Evolutionary conservation across 1,140 invertebrate species (phyloP), one percentile per base, ranked within the genome.

Genomic region (Pissodes strobi): DNA sequence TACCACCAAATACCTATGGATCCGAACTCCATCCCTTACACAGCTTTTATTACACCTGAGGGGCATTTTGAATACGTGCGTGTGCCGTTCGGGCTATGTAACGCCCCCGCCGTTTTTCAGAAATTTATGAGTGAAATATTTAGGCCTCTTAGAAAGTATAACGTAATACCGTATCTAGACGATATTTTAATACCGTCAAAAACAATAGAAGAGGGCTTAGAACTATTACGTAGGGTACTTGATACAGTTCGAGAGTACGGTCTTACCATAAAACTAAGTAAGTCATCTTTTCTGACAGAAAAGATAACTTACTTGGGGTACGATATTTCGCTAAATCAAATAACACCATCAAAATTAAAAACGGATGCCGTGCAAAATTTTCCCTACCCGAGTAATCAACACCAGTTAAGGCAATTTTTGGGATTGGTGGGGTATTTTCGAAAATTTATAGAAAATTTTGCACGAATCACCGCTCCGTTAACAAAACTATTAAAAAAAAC

Each of bases 131-230:
- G 30, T 34, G 30, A 34, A 8, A 34, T n/a, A 34, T 34, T 34
- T n/a, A 34, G 30, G 30, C 30, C 30, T 34, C 30, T 34, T 34
- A 51, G 34, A 25, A 10, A 45, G n/a, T 25, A 2, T 19, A 5
- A 39, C 17, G 17, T 56, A 13, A 56, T 22, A 2, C 52, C 72
- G 12, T 79, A 76, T 41, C 15, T 79, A n/a, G 79, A 81, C 45
- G 77, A 81, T 49, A 69, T 83, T 1, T 51, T 83, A 0, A 71
- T 83, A 18, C 74, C 72, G 9, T 73, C 70, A 8, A 48, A 64
- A 10, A 76, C 64, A 17, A 64, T 79, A 6, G 66, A 78, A 48
- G 78, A 79, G 17, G n/a, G n/a, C n/a, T 48, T 80, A 1, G 13
- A 68, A n/a, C 64, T 73, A 38, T 56, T 83, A n/a, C 8, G 67